phyloP scores from a whole-genome alignment of 2,113 vertebrate genomes.

The Zosterops borbonicus region DNA sequence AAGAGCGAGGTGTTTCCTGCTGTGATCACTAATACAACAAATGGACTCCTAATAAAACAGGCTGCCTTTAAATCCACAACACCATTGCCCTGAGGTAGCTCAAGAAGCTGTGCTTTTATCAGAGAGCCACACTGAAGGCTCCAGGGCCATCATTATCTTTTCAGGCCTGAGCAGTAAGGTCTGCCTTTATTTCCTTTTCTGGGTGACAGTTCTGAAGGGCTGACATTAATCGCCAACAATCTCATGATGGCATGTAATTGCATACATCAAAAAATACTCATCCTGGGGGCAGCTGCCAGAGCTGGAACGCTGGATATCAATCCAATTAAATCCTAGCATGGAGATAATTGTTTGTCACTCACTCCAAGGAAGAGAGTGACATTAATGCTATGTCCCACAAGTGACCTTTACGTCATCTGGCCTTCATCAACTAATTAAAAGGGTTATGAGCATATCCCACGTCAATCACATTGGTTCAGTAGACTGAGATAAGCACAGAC shows the following conservation, averaged over 20 bases:
- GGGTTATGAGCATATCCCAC: neutral
- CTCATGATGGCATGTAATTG: constrained; percentile 21
- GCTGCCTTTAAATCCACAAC: neutral
- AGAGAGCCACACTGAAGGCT: neutral
- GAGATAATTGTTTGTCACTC: constrained; percentile 46
- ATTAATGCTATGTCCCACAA: neutral
- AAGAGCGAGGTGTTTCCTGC: neutral
- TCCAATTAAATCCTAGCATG: constrained; percentile 36
- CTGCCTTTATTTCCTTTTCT: constrained; percentile 23
- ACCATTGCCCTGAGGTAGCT: neutral
- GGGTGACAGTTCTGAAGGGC: constrained; percentile 9
- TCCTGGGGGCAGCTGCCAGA: constrained; percentile 37
- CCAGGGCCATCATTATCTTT: constrained; percentile 17
- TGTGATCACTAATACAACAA: neutral
- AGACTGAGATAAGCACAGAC: neutral
- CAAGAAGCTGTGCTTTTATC: neutral
- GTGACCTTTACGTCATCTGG: neutral
- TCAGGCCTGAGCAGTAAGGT: neutral
- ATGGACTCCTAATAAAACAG: neutral
- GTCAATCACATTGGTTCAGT: neutral
- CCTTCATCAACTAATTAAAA: neutral
- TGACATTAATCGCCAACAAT: constrained; percentile 39
- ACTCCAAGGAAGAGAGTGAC: neutral
- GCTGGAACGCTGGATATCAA: constrained; percentile 9
- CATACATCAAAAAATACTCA: constrained; percentile 16